Percentiles rank a stretch among this genome's conserved stretches.
Evolutionary conservation across 2,797 vertebrate species (phyloP).

Genomic region (Myripristis murdjan): DNA sequence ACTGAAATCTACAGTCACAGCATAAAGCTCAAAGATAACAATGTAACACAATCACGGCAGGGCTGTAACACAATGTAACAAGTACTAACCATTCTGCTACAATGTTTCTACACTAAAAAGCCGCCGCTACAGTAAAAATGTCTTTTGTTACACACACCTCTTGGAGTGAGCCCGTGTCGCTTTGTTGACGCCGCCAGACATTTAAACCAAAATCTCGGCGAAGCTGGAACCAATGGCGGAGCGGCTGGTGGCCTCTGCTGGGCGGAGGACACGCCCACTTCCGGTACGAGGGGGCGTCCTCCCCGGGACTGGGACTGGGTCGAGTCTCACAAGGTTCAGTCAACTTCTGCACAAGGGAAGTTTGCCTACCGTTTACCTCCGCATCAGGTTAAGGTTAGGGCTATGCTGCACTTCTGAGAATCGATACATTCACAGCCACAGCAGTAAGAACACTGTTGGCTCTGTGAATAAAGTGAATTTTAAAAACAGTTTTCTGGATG

Average conservation of each 20-base stretch:
- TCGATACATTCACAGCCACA: too few species aligned
- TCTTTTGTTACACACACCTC: background rate
- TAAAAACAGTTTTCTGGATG: conserved; percentile 16
- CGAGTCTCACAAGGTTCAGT: too few species aligned
- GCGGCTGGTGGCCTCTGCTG: conserved; percentile 11
- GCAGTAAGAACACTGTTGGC: too few species aligned
- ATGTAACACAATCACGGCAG: background rate
- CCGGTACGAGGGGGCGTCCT: background rate
- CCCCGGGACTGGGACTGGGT: too few species aligned
- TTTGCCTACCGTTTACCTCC: background rate
- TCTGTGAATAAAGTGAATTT: too few species aligned
- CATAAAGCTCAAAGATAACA: background rate
- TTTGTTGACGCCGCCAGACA: conserved; percentile 66
- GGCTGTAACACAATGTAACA: background rate
- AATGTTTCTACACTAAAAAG: background rate
- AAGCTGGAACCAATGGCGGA: conserved; percentile 75
- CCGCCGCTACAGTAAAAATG: background rate
- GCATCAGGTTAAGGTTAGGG: too few species aligned
- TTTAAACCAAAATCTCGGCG: conserved; percentile 81
- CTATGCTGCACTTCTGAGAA: too few species aligned
- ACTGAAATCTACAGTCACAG: background rate
- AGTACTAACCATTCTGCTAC: background rate
- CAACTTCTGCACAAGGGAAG: too few species aligned
- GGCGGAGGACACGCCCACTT: conserved; percentile 51
- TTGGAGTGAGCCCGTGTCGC: background rate